Evolutionary conservation across 2,797 vertebrate genomes (phyloP).

Genomic region (Anas bahamensis): DNA sequence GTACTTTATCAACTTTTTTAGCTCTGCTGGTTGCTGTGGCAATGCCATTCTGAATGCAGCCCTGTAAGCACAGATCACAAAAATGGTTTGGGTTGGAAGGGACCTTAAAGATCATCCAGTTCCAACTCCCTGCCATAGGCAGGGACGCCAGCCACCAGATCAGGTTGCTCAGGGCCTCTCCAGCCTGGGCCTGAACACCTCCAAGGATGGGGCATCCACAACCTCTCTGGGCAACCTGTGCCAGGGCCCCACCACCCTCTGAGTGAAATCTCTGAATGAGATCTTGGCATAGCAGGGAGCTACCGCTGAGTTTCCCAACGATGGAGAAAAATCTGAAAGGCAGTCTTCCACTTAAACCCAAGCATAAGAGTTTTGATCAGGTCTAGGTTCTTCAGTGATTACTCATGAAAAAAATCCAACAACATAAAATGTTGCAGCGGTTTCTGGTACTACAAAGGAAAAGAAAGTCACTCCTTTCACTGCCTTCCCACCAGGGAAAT

Average conservation of each 20-base stretch:
- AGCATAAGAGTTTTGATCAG: rapidly evolving
- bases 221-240: too few relatives aligned
- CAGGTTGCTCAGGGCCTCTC: too few relatives aligned
- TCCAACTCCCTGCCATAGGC: too few relatives aligned
- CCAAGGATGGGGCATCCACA: too few relatives aligned
- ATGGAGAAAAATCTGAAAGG: not conserved
- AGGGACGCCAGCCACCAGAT: too few relatives aligned
- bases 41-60: not conserved
- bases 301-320: not conserved
- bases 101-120: too few relatives aligned
- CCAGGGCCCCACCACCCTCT: too few relatives aligned
- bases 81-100: too few relatives aligned
- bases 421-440: not conserved
- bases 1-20: not conserved
- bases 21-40: not conserved
- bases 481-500: not conserved
- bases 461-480: not conserved
- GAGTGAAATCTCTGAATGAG: too few relatives aligned
- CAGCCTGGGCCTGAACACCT: too few relatives aligned
- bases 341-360: not conserved
- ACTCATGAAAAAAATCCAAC: not conserved
- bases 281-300: not conserved
- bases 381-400: not conserved
- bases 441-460: not conserved
- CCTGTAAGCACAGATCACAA: not conserved